A percentile compares a stretch with the other conserved stretches of the same genome.
phyloP scores from a whole-genome alignment of 2,888 invertebrate species.

The Eupsilia transversa region DNA sequence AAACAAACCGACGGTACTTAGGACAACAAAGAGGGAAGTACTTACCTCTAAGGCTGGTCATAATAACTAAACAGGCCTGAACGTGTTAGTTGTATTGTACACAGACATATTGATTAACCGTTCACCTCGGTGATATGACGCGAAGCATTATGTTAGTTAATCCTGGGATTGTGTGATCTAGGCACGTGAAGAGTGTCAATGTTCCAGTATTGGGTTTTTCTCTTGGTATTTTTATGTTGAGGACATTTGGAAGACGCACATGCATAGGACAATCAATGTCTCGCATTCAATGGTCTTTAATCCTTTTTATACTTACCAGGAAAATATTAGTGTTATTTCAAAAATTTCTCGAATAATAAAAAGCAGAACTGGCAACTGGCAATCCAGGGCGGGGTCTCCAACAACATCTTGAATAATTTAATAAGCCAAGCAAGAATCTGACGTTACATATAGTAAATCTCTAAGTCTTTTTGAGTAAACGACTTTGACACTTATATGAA shows the following conservation, averaged over 20 bases:
- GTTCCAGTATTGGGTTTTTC: not conserved
- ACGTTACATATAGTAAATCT: not conserved
- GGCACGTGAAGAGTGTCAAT: constrained; percentile 17
- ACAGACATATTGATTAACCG: constrained; percentile 48
- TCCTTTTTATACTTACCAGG: not conserved
- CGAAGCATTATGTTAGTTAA: constrained; percentile 21
- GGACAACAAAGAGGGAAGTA: no score
- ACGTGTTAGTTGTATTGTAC: constrained; percentile 17
- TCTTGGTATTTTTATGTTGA: not conserved
- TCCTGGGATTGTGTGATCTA: constrained; percentile 37
- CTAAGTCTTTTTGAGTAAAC: no score
- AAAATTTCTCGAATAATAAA: not conserved
- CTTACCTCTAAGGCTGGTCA: constrained; percentile 3
- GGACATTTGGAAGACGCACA: not conserved
- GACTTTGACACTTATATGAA: no score
- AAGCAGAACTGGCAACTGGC: not conserved
- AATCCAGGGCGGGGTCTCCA: not conserved
- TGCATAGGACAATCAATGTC: not conserved
- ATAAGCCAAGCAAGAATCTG: not conserved
- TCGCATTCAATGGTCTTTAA: not conserved
- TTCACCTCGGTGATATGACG: constrained; percentile 45
- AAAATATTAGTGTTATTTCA: not conserved
- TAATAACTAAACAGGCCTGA: constrained; percentile 19
- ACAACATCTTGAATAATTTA: constrained; percentile 22
- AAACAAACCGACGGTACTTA: constrained; percentile 2